These are phyloP conservation scores for Isaurus tuberculatus DNA, from an alignment of 92 coral and sea anemone species.

Conservation along the genomic window DNA sequence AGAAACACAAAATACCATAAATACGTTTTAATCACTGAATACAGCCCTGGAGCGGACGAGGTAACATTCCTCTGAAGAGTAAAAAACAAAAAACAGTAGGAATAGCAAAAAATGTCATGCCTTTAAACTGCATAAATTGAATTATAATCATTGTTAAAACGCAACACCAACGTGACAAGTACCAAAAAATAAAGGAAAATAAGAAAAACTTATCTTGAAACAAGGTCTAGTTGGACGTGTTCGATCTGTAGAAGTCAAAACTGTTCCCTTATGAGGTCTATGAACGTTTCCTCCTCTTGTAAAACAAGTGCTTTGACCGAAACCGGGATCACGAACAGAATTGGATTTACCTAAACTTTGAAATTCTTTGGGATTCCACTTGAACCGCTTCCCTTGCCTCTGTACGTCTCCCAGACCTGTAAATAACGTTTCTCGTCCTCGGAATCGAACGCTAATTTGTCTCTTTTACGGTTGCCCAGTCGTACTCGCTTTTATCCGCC, in stretches of 20 bases:
- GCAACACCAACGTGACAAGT: neutral
- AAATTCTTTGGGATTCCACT: neutral
- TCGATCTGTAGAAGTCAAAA: neutral
- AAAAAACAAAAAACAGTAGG: neutral
- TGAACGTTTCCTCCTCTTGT: neutral
- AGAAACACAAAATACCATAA: no score
- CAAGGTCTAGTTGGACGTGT: slow-evolving; percentile 14
- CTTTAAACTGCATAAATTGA: no score
- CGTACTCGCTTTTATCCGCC: slow-evolving; percentile 30
- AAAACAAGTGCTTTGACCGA: neutral
- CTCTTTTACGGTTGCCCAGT: slow-evolving; percentile 14
- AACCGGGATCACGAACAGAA: neutral
- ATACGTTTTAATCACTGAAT: no score
- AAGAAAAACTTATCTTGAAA: neutral
- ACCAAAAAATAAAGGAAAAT: no score
- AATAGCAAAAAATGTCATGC: neutral
- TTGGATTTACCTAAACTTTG: neutral
- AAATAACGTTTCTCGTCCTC: slow-evolving; percentile 34
- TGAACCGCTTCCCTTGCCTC: neutral
- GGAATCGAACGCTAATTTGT: slow-evolving; percentile 20
- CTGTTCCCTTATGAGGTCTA: neutral
- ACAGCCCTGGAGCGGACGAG: neutral
- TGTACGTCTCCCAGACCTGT: slow-evolving; percentile 28
- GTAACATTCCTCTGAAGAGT: neutral
- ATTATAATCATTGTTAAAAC: neutral